These are phyloP conservation scores for Beroe forskalii DNA, from an alignment of 37 sponge, comb jelly and placozoan genomes.

Conservation along the genomic window DNA sequence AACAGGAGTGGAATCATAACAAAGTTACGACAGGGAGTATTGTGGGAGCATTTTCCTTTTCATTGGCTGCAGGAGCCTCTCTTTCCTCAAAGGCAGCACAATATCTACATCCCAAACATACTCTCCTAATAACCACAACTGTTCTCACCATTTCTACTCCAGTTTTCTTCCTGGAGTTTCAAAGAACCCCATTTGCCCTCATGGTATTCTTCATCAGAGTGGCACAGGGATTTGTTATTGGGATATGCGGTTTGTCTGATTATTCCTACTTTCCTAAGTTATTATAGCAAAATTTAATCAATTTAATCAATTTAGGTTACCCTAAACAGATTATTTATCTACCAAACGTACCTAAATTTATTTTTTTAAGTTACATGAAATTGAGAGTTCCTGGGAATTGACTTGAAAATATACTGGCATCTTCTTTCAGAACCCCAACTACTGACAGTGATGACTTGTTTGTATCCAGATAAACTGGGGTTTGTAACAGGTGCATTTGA, in stretches of 20 bases:
- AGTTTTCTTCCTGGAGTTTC: background rate
- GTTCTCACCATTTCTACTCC: conserved; percentile 28
- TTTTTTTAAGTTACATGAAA: no score
- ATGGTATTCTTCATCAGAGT: conserved; percentile 6
- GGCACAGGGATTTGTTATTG: conserved; percentile 60
- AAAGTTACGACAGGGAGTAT: conserved; percentile 29
- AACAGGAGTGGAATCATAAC: background rate
- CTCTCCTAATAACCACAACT: background rate
- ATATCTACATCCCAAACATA: background rate
- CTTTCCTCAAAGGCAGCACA: background rate
- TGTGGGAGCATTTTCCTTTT: conserved; percentile 45
- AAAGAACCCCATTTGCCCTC: background rate
- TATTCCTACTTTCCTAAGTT: background rate
- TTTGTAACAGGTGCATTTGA: conserved; percentile 51
- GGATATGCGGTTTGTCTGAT: conserved; percentile 1
- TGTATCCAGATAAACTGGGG: conserved; percentile 33
- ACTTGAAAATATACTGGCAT: no score
- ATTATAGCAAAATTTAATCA: no score
- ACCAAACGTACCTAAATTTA: no score
- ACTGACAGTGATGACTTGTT: conserved; percentile 7
- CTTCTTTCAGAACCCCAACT: conserved; percentile 47
- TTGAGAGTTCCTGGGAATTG: no score
- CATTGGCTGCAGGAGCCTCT: background rate
- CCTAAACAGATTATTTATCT: no score
- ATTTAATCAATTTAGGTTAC: no score